These are phyloP conservation scores for Hypomecis atomaria DNA, from an alignment of 2,888 invertebrate species.

Conservation along the genomic window DNA sequence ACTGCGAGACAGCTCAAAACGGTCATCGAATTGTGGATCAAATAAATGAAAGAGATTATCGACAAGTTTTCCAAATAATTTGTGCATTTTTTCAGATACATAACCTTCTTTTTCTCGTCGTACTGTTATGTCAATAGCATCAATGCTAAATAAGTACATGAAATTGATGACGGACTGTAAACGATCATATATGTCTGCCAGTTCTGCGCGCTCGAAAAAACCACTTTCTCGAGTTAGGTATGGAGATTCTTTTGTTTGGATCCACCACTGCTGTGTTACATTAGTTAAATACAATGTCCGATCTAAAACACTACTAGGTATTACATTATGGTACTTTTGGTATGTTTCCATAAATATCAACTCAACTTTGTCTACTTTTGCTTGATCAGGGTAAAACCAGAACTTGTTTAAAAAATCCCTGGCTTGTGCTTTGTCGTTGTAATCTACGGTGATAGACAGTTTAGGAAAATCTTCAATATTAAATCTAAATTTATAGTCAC, in stretches of 20 bases:
- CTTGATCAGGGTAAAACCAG: conserved; percentile 58
- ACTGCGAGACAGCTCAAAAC: not conserved
- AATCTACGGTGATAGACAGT: too few species aligned
- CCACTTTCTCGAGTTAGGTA: conserved; percentile 49
- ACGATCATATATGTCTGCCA: conserved; percentile 52
- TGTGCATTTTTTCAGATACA: not conserved
- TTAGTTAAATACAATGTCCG: conserved; percentile 24
- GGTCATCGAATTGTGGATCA: not conserved
- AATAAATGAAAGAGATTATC: not conserved
- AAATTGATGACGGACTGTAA: conserved; percentile 50
- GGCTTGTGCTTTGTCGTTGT: too few species aligned
- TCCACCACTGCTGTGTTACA: conserved; percentile 14
- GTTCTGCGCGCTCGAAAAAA: conserved; percentile 51
- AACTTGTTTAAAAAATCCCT: conserved; percentile 23
- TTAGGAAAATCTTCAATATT: not conserved
- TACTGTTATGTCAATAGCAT: not conserved
- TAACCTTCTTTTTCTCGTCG: not conserved
- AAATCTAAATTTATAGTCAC: not conserved
- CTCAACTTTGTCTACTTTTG: conserved; percentile 48
- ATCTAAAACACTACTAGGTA: not conserved
- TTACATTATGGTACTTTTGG: conserved; percentile 30
- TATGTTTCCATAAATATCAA: too few species aligned
- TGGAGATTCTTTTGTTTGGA: conserved; percentile 37
- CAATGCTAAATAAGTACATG: conserved; percentile 41
- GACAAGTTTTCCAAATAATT: not conserved